Evolutionary conservation across 2,797 vertebrate genomes (phyloP).

Genomic region (Petrocephalus sullivani): DNA sequence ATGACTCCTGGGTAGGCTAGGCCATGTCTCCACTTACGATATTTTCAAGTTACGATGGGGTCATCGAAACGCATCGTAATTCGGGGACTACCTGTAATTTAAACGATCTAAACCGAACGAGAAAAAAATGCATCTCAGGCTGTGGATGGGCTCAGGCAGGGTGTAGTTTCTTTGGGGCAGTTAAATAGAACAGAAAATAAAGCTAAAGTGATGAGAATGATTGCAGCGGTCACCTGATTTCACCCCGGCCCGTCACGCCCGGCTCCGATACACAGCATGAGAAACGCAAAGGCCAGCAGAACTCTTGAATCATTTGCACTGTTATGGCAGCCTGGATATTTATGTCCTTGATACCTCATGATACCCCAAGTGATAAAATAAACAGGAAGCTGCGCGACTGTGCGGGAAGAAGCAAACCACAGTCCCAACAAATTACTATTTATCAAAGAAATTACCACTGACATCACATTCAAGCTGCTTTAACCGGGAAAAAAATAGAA

Average conservation of each 20-base stretch:
- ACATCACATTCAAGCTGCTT: background rate
- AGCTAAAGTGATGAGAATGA: background rate
- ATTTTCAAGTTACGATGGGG: too few species aligned
- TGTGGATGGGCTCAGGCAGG: background rate
- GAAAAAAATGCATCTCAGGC: background rate
- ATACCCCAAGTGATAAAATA: background rate
- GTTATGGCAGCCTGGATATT: background rate
- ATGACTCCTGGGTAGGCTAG: too few species aligned
- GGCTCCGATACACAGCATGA: background rate
- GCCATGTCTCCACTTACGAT: too few species aligned
- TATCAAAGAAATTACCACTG: background rate
- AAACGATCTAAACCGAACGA: background rate
- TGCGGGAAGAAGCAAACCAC: background rate
- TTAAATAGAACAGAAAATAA: background rate
- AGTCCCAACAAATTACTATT: background rate
- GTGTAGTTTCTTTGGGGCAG: background rate
- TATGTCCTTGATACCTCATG: background rate
- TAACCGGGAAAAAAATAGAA: background rate
- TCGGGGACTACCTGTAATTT: background rate
- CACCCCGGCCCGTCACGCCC: background rate
- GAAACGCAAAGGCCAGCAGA: background rate
- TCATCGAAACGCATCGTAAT: too few species aligned
- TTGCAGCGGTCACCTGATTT: background rate
- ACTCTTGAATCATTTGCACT: background rate
- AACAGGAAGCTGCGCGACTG: background rate